Base-by-base conservation (phyloP, 1,140 invertebrate species). In the Drosophila mauritiana region DNA sequence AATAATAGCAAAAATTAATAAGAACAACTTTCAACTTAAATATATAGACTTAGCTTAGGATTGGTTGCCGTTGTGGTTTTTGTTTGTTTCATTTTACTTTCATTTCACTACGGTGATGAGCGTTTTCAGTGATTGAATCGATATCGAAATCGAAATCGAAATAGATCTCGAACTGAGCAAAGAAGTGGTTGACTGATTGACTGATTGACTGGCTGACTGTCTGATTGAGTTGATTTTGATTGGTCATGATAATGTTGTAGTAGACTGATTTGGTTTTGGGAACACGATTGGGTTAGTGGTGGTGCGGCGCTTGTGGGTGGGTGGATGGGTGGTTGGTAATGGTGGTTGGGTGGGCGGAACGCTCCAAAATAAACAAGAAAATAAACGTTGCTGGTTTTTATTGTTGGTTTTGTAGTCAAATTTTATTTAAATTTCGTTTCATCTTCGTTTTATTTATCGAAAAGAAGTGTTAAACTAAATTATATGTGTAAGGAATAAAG, bases 21-120 rank as follows among this genome's bases (percentile, higher is more conserved):
- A 89, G 79, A 89, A 86, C 84, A 89, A 89, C 68, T 78, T 80
- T 67, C 62, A 83, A 88, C 84, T 89, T 89, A 89, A 70, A 56
- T 64, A 61, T 61, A 77, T 51, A 79, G 57, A 59, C 80, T 89
- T 84, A 90, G 58, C 80, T 73, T 82, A 89, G 56, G 59, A 69
- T 74, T 69, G 67, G 52, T 78, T 78, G 54, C 46, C 55, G 40
- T 64, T 75, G 36, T 62, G 73, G 40, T 59, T 62, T 73, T 59
- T 73, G 68, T 48, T 69, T 58, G 37, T 43, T 46, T 31, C 25
- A 36, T 40, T 37, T 31, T 6, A 7, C 20, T 53, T 77, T 15
- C 4, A 11, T 51, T 51, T 51, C 40, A 39, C 49, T 70, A 63
- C 57, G 49, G 27, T 80, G 46, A 78, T 89, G 83, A 88, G 84